Percentiles rank a stretch among this genome's conserved stretches.
Evolutionary conservation across 2,797 vertebrate genomes (phyloP).

Genomic region (Clamator glandarius): DNA sequence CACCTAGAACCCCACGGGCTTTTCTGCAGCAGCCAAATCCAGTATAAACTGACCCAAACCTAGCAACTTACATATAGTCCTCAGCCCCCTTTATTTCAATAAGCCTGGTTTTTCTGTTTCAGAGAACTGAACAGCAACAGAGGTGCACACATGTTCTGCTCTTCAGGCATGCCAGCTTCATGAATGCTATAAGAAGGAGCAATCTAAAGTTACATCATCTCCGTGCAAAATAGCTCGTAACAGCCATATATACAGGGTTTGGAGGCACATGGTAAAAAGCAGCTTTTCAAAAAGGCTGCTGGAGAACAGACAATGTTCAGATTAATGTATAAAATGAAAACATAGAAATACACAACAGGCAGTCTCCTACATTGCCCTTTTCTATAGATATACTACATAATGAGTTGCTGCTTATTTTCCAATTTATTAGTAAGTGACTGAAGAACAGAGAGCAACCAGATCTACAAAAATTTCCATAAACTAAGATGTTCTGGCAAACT

Average conservation of each 20-base stretch:
- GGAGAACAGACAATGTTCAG: neutral
- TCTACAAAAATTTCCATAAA: neutral
- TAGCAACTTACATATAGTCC: constrained; percentile 29
- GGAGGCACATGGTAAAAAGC: neutral
- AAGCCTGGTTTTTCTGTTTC: constrained; percentile 28
- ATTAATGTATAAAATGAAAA: neutral
- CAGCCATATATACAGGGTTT: neutral
- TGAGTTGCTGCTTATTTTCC: neutral
- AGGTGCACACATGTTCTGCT: neutral
- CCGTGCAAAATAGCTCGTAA: neutral
- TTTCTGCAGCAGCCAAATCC: constrained; percentile 9
- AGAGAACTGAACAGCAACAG: neutral
- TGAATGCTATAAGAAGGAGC: neutral
- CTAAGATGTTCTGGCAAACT: neutral
- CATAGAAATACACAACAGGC: neutral
- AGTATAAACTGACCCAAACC: neutral
- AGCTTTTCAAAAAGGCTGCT: neutral
- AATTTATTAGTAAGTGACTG: neutral
- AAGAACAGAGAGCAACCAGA: neutral
- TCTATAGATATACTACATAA: neutral
- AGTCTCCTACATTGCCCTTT: neutral
- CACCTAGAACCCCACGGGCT: constrained; percentile 31
- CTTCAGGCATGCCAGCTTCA: neutral
- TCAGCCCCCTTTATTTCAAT: neutral
- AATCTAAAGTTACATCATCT: neutral